Evolutionary conservation across 2,113 vertebrate species (phyloP).

Genomic region (Nanorana parkeri): DNA sequence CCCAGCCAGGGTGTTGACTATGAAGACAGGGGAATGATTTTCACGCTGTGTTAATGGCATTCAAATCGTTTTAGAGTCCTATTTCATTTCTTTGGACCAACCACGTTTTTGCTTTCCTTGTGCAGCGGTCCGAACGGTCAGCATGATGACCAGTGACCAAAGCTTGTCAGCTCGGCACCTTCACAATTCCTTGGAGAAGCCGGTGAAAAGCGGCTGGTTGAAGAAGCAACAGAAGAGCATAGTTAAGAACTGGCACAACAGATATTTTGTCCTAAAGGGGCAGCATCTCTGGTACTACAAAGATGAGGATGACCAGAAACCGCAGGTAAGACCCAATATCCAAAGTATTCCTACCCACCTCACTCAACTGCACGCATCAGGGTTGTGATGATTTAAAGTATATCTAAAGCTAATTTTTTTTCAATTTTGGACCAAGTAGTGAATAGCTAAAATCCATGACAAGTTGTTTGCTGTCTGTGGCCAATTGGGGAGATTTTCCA

Average conservation of each 20-base stretch:
- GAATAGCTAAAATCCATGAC: too few relatives aligned
- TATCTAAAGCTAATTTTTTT: too few relatives aligned
- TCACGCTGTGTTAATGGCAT: neutral
- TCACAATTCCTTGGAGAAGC: conserved; percentile 76
- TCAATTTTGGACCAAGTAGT: too few relatives aligned
- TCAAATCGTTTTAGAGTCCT: neutral
- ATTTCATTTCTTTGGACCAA: neutral
- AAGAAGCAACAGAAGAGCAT: conserved; percentile 93
- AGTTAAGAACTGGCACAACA: conserved; percentile 94
- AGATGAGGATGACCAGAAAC: conserved; percentile 85
- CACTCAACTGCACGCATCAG: neutral
- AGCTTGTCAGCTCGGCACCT: conserved; percentile 56
- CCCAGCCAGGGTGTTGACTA: neutral
- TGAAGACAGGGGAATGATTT: neutral
- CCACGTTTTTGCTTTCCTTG: conserved; percentile 55
- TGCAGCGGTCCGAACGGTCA: conserved; percentile 84
- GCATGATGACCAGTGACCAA: conserved; percentile 82
- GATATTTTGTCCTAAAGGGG: conserved; percentile 87
- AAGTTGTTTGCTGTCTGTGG: too few relatives aligned
- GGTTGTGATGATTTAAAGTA: too few relatives aligned
- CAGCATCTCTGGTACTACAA: conserved; percentile 90
- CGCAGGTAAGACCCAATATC: conserved; percentile 76
- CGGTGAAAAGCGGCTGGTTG: conserved; percentile 91
- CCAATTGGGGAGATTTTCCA: too few relatives aligned
- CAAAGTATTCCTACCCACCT: neutral